phyloP scores from a whole-genome alignment of 2,797 vertebrate species.

The Sebastes cheni region DNA sequence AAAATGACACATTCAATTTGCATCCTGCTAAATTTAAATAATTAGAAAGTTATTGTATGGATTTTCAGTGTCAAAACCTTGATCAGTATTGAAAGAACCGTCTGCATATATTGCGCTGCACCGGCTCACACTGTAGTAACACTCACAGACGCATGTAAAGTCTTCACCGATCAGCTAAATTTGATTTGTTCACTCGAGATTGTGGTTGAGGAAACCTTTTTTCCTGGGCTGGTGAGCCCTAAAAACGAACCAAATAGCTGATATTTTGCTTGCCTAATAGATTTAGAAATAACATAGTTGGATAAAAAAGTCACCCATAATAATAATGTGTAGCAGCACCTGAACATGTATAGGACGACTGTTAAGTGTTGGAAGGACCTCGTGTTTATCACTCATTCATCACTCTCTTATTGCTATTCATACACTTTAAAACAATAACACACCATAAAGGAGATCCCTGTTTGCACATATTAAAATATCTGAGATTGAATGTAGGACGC shows the following conservation, averaged over 20 bases:
- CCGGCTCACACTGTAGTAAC: background rate
- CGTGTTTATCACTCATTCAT: constrained; percentile 22
- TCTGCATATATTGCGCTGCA: background rate
- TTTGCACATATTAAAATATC: constrained; percentile 56
- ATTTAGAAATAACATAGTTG: constrained; percentile 31
- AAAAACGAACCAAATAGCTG: constrained; percentile 27
- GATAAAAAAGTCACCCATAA: constrained; percentile 23
- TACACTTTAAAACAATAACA: background rate
- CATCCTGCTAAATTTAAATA: background rate
- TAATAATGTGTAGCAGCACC: constrained; percentile 64
- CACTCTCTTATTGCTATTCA: constrained; percentile 16
- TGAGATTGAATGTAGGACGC: constrained; percentile 48
- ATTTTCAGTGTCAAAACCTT: background rate
- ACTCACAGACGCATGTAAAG: constrained; percentile 17
- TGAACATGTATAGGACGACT: constrained; percentile 61
- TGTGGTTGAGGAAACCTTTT: background rate
- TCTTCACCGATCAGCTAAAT: constrained; percentile 12
- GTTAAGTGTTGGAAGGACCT: constrained; percentile 62
- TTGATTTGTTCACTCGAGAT: background rate
- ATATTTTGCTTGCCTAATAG: constrained; percentile 42
- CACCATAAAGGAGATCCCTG: constrained; percentile 23
- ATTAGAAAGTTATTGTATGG: too few species aligned
- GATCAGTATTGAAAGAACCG: background rate
- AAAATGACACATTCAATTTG: background rate
- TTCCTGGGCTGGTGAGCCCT: background rate